Conservation (phyloP, 2,797 vertebrate species). For the Scarus forsteni region DNA sequence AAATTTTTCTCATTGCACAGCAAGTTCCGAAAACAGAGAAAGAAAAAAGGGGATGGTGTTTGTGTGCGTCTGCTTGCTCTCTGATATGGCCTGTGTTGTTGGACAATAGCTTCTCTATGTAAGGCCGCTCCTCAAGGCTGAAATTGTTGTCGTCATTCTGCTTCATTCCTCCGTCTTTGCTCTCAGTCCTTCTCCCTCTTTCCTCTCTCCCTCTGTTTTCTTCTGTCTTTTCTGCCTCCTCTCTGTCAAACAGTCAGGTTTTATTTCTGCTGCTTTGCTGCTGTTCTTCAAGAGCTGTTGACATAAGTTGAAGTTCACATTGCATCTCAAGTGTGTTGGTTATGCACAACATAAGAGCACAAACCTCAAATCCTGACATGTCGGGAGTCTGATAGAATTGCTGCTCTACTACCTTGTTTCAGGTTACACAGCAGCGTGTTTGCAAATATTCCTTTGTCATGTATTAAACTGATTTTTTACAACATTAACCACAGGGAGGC, state of each 20-base stretch:
- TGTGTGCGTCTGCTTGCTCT: slow-evolving; percentile 34
- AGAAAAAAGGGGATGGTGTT: slow-evolving; percentile 27
- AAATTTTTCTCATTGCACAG: slow-evolving; percentile 54
- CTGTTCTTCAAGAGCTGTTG: slow-evolving; percentile 18
- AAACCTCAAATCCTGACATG: neutral
- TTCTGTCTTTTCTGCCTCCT: slow-evolving; percentile 8
- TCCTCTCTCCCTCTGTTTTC: slow-evolving; percentile 4
- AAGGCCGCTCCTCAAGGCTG: slow-evolving; percentile 56
- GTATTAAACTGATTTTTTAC: too few species aligned
- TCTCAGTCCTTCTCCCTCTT: neutral
- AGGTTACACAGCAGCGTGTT: too few species aligned
- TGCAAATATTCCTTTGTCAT: too few species aligned
- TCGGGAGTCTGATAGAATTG: too few species aligned
- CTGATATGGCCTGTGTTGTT: slow-evolving; percentile 42
- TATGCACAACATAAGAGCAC: neutral
- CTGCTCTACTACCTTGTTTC: too few species aligned
- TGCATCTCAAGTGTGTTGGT: neutral
- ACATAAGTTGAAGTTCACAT: neutral
- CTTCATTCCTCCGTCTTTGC: slow-evolving; percentile 9
- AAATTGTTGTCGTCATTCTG: slow-evolving; percentile 55
- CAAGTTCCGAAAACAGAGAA: slow-evolving; percentile 14
- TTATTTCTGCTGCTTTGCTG: slow-evolving; percentile 31
- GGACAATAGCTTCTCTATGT: slow-evolving; percentile 74
- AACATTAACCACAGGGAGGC: too few species aligned
- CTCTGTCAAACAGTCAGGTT: slow-evolving; percentile 21